Evolutionary conservation across 2,797 vertebrate species (phyloP).

Genomic region (Tauraco hartlaubi): DNA sequence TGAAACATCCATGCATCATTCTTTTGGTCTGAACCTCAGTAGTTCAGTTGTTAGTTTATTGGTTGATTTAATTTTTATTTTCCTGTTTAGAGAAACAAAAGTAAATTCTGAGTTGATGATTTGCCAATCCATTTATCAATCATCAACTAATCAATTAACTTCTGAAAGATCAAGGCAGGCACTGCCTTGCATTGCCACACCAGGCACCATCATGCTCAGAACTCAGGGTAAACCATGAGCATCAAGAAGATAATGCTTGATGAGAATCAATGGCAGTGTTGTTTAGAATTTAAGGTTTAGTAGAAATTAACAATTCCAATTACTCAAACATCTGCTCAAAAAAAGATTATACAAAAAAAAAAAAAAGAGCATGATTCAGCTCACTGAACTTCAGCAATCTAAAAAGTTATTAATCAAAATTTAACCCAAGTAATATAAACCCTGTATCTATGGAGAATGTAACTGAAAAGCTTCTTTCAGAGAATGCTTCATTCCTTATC

Average conservation of each 20-base stretch:
- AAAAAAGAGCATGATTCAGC: background rate
- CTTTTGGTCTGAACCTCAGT: background rate
- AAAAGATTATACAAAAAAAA: background rate
- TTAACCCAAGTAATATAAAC: background rate
- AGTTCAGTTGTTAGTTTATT: background rate
- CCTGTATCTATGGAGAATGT: background rate
- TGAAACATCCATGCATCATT: background rate
- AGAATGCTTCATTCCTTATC: background rate
- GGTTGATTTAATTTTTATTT: background rate
- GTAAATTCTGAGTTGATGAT: background rate
- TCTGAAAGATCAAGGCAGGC: background rate
- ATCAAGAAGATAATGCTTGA: background rate
- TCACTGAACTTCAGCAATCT: background rate
- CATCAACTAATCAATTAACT: background rate
- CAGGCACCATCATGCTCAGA: background rate
- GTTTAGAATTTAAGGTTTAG: background rate
- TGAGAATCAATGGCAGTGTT: background rate
- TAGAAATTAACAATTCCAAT: background rate
- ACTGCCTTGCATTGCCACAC: background rate
- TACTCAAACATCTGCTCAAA: background rate
- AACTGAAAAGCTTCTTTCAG: background rate
- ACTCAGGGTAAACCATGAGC: background rate
- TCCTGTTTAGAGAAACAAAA: background rate
- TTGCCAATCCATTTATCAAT: background rate
- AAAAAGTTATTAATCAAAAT: background rate